Conservation (phyloP, 2,888 invertebrate genomes). For the Ochropleura plecta region DNA sequence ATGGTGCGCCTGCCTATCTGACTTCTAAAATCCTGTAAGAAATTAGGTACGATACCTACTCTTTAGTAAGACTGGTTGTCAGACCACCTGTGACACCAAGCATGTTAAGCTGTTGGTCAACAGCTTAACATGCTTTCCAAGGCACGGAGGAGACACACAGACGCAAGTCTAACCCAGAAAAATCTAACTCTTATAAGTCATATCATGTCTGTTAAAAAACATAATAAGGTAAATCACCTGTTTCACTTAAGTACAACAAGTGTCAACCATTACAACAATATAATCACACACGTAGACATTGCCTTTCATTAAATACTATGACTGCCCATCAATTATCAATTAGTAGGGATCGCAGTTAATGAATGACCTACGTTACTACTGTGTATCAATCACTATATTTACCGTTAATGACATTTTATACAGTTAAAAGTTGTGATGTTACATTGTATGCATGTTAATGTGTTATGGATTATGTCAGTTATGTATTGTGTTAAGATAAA, state of each 20-base stretch:
- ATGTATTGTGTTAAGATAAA: background rate
- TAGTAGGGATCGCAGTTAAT: constrained; percentile 6
- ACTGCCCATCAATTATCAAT: constrained; percentile 31
- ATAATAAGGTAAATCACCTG: background rate
- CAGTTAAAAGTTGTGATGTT: constrained; percentile 12
- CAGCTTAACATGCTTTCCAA: no score
- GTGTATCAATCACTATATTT: constrained; percentile 12
- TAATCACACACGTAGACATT: constrained; percentile 10
- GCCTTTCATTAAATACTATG: constrained; percentile 4
- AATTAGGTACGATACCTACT: no score
- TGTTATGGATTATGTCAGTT: constrained; percentile 17
- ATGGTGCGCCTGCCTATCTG: no score
- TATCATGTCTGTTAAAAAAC: background rate
- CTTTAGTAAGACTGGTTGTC: no score
- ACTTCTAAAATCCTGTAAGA: no score
- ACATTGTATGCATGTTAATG: background rate
- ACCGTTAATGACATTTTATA: constrained; percentile 6
- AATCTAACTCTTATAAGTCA: background rate
- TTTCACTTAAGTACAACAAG: background rate
- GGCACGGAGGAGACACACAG: background rate
- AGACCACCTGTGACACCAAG: no score
- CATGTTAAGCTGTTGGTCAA: no score
- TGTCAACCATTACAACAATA: constrained; percentile 9
- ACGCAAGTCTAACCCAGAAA: background rate
- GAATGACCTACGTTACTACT: constrained; percentile 8